Conservation (phyloP, 2,888 invertebrate species). For the Carterocephalus palaemon region DNA sequence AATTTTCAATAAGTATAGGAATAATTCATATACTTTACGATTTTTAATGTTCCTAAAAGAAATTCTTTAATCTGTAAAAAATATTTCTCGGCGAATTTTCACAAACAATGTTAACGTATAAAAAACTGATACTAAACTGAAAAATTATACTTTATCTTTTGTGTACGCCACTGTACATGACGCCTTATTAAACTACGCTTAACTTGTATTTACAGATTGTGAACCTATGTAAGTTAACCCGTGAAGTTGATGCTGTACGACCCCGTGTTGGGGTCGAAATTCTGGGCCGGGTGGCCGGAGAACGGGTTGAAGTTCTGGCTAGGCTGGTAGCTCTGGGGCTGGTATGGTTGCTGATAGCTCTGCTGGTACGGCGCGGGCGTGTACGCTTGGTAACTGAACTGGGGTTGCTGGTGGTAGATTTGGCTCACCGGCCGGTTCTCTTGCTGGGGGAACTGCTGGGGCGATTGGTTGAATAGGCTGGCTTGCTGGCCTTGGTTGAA, state of each 20-base stretch:
- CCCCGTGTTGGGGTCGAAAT: slow-evolving; percentile 85
- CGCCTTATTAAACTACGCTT: neutral
- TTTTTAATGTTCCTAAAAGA: too few species aligned
- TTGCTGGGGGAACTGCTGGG: slow-evolving; percentile 57
- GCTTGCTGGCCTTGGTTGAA: slow-evolving; percentile 56
- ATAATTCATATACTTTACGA: too few species aligned
- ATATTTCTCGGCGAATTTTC: slow-evolving; percentile 5
- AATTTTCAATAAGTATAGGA: too few species aligned
- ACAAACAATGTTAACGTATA: slow-evolving; percentile 2
- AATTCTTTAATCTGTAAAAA: too few species aligned
- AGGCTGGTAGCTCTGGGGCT: slow-evolving; percentile 44
- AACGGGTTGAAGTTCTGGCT: slow-evolving; percentile 71
- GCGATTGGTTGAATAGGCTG: slow-evolving; percentile 45
- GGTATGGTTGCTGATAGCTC: slow-evolving; percentile 45
- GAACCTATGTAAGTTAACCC: slow-evolving; percentile 53
- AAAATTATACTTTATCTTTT: slow-evolving; percentile 4
- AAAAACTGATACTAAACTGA: slow-evolving; percentile 5
- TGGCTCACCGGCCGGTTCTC: slow-evolving; percentile 57
- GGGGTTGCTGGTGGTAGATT: slow-evolving; percentile 64
- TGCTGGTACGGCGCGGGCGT: slow-evolving; percentile 57
- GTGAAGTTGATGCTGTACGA: slow-evolving; percentile 88
- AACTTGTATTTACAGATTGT: slow-evolving; percentile 16
- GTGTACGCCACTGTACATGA: neutral
- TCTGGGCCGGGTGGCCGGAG: slow-evolving; percentile 84
- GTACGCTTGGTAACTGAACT: slow-evolving; percentile 63